phyloP scores from a whole-genome alignment of 2,113 vertebrate genomes.

The Dendropsophus ebraccatus region DNA sequence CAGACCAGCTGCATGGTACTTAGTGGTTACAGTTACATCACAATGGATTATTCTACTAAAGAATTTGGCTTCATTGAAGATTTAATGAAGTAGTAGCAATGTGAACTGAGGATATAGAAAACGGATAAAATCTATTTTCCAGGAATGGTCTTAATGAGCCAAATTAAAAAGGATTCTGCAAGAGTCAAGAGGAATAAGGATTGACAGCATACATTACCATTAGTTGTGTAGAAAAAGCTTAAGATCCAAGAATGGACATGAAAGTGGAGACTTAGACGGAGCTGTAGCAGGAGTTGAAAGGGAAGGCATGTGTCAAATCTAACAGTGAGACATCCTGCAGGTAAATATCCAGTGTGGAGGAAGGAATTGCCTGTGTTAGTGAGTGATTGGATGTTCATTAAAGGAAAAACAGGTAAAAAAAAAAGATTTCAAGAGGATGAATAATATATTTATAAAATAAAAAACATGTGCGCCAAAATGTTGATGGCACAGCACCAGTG shows the following conservation, averaged over 20 bases:
- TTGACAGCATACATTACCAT: constrained; percentile 40
- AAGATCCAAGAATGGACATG: neutral
- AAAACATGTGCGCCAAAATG: neutral
- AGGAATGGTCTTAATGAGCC: constrained; percentile 31
- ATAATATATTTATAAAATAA: neutral
- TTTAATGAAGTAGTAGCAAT: constrained; percentile 32
- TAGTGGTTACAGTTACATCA: neutral
- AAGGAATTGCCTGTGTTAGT: neutral
- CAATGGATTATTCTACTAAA: constrained; percentile 22
- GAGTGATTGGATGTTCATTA: neutral
- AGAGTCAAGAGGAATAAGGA: constrained; percentile 31
- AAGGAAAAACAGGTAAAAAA: neutral
- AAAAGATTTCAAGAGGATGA: neutral
- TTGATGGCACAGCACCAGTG: too few species aligned
- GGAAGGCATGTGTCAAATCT: constrained; percentile 22
- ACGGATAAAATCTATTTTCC: constrained; percentile 35
- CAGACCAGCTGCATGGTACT: neutral
- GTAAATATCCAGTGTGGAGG: constrained; percentile 11
- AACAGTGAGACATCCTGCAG: constrained; percentile 14
- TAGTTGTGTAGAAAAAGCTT: neutral
- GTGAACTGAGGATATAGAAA: constrained; percentile 27
- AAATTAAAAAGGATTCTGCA: constrained; percentile 37
- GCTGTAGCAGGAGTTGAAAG: constrained; percentile 19
- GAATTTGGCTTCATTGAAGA: constrained; percentile 23
- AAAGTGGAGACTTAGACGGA: constrained; percentile 13